Conservation (phyloP, 2,888 invertebrate species). For the Mylabris sibirica region DNA sequence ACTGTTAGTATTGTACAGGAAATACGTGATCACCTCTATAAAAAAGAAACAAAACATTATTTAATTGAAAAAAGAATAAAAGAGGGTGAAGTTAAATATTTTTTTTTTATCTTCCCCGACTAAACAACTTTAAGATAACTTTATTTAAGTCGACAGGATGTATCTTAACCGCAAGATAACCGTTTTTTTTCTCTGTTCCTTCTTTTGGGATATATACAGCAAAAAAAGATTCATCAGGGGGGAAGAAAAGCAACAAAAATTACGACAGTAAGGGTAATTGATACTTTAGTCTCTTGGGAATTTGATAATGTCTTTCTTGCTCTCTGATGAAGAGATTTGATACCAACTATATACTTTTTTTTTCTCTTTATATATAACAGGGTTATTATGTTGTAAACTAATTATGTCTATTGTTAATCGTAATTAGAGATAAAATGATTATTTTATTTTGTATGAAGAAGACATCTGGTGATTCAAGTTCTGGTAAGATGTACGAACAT, state of each 20-base stretch:
- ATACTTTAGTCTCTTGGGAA: conserved; percentile 4
- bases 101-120: background rate
- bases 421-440: background rate
- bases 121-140: background rate
- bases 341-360: background rate
- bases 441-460: background rate
- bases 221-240: background rate
- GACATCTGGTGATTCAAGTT: background rate
- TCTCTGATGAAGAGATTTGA: background rate
- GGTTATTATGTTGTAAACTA: background rate
- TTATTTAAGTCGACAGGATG: conserved; percentile 2
- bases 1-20: conserved; percentile 32
- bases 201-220: background rate
- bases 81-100: background rate
- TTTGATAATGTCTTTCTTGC: background rate
- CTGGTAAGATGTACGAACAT: too few species aligned
- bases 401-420: background rate
- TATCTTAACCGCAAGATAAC: background rate
- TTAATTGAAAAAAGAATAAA: background rate
- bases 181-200: background rate
- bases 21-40: conserved; percentile 19
- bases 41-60: background rate
- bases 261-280: background rate
- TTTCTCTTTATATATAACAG: background rate
- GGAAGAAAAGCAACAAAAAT: background rate